Base-by-base conservation (phyloP, 2,113 vertebrate genomes). In the Sterna hirundo region DNA sequence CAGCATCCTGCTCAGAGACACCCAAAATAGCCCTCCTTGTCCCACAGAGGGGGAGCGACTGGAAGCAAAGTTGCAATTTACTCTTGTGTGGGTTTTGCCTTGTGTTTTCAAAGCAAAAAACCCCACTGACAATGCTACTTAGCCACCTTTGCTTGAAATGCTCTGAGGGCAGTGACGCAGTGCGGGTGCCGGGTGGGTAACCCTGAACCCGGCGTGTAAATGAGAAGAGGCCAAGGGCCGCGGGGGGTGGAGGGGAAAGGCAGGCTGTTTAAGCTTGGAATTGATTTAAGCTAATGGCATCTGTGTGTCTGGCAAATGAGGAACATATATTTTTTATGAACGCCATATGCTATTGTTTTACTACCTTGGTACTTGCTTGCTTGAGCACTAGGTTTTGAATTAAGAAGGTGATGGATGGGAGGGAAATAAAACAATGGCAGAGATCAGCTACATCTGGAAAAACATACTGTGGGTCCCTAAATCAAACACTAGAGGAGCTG, bases 181-280 rank as follows among this genome's bases (percentile, higher is more conserved):
- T 1, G 34, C 0, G 5, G 34, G 40, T 1, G 17, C 52, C 1
- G 9, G 13, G 10, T 17, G 70, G 16, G 57, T 9, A 5, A 15
- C 40, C 6, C 52, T 13, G 13, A 14, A 0, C 14, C 1, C 11
- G 5, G 23, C 4, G 23, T 26, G 57, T 17, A 11, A 20, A 21
- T 13, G 22, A 29, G 32, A 11, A 29, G 20, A 61, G 42, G 55
- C 20, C 58, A 34, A 29, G 42, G 82, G 49, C 46, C 42, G 30
- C 1, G 4, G 4, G 5, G 30, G 15, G 4, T 9, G 21, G 21
- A 40, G 22, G 55, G 47, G 11, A n/a, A 52, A 30, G n/a, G 32
- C 14, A 70, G 77, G 21, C 55, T 78, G 18, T 0, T 32, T 36
- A 18, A 78, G 46, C 51, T 49, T 29, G 34, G 78, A 22, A 38